Percentiles rank a stretch among this genome's conserved stretches.
Conservation (phyloP, 2,888 invertebrate genomes). For the Thera obeliscata region DNA sequence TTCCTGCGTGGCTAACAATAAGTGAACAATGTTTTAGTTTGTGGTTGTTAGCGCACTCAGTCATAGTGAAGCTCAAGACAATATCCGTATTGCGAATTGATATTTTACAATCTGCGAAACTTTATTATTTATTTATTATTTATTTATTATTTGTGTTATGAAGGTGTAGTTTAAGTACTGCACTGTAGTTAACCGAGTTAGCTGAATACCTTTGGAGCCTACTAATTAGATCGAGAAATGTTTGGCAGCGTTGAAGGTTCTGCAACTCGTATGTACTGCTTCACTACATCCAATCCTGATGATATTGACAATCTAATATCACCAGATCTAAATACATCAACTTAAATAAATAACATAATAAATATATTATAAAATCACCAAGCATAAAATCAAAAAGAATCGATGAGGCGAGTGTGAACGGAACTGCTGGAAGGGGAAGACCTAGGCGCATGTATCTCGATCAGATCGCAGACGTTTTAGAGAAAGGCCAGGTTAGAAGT, state of each 20-base stretch:
- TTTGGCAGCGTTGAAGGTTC: neutral
- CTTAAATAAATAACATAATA: neutral
- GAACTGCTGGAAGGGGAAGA: too few relatives aligned
- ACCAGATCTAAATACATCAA: neutral
- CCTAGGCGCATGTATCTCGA: too few relatives aligned
- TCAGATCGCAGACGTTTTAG: too few relatives aligned
- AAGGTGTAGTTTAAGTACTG: too few relatives aligned
- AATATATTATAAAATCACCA: too few relatives aligned
- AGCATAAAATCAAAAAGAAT: too few relatives aligned
- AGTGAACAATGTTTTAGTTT: conserved; percentile 63
- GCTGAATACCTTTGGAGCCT: neutral
- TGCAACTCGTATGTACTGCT: neutral
- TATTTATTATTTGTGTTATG: too few relatives aligned
- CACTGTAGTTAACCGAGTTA: neutral
- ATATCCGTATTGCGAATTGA: conserved; percentile 15
- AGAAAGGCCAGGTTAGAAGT: too few relatives aligned
- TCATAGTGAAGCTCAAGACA: conserved; percentile 45
- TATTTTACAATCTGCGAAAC: conserved; percentile 5
- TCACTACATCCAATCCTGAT: neutral
- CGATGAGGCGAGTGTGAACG: too few relatives aligned
- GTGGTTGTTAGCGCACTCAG: conserved; percentile 50
- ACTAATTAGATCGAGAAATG: neutral
- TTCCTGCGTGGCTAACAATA: conserved; percentile 62
- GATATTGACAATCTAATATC: neutral
- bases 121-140: neutral